These are phyloP conservation scores for Aplocera efformata DNA, from an alignment of 2,888 invertebrate genomes.

Conservation along the genomic window DNA sequence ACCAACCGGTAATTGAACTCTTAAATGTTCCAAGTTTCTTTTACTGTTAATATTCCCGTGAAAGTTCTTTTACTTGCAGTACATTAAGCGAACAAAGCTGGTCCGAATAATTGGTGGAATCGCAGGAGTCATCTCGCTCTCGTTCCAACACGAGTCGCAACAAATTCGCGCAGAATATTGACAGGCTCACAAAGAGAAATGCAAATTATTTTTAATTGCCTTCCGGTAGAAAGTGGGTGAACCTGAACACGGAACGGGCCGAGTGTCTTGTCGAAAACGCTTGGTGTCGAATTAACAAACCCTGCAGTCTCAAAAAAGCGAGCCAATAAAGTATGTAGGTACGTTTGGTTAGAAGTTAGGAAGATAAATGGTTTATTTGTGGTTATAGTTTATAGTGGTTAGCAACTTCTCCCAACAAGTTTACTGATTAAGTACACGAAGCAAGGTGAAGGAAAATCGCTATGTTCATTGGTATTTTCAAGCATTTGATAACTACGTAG, in stretches of 20 bases:
- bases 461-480: conserved; percentile 3
- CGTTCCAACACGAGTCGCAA: conserved; percentile 31
- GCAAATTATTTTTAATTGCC: conserved; percentile 76
- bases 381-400: too few species aligned
- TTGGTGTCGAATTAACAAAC: conserved; percentile 37
- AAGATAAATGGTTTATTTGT: conserved; percentile 12
- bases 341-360: conserved; percentile 25
- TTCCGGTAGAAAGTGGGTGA: conserved; percentile 78
- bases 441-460: neutral
- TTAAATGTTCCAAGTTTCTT: conserved; percentile 15
- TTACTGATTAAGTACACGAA: conserved; percentile 9
- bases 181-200: conserved; percentile 66
- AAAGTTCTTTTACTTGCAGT: conserved; percentile 11
- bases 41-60: conserved; percentile 4
- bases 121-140: conserved; percentile 31
- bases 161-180: conserved; percentile 49
- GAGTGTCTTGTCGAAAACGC: conserved; percentile 57
- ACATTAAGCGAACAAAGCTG: conserved; percentile 20
- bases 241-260: conserved; percentile 61
- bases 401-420: conserved; percentile 10
- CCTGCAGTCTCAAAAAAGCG: conserved; percentile 3
- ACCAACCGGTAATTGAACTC: conserved; percentile 5
- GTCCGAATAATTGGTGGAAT: conserved; percentile 29
- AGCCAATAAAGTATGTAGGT: conserved; percentile 8
- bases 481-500: neutral